Conservation (phyloP, 2,113 vertebrate species). For the Lasiurus borealis region DNA sequence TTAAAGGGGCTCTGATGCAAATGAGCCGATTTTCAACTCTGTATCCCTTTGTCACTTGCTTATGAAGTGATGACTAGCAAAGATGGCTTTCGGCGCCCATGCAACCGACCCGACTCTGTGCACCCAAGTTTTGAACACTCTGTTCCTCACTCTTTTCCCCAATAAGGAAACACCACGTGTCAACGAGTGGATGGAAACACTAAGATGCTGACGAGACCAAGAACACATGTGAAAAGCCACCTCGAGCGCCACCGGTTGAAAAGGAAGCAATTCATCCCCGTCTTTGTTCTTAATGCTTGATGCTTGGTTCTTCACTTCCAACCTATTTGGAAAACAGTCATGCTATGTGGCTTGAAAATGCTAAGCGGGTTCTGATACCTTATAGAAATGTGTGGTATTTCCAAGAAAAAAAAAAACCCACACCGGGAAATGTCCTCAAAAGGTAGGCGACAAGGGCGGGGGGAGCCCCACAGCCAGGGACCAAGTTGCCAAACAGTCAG, state of each 20-base stretch:
- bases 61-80: constrained; percentile 66
- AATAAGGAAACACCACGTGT: constrained; percentile 78
- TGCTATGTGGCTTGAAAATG: constrained; percentile 79
- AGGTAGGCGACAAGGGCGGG: constrained; percentile 72
- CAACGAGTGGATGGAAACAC: constrained; percentile 71
- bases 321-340: constrained; percentile 81
- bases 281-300: constrained; percentile 72
- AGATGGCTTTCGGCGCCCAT: constrained; percentile 69
- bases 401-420: constrained; percentile 70
- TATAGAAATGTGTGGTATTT: constrained; percentile 85
- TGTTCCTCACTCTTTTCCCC: constrained; percentile 68
- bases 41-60: constrained; percentile 71
- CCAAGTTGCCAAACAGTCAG: constrained; percentile 74
- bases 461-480: constrained; percentile 62
- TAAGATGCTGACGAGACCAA: constrained; percentile 81
- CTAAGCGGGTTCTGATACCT: constrained; percentile 78
- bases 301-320: constrained; percentile 75
- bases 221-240: constrained; percentile 74
- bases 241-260: constrained; percentile 72
- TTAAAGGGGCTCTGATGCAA: constrained; percentile 81
- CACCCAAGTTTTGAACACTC: constrained; percentile 79
- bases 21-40: constrained; percentile 74
- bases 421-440: constrained; percentile 74
- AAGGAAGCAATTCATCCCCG: constrained; percentile 65
- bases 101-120: constrained; percentile 66